Evolutionary conservation across 2,888 invertebrate genomes (phyloP).

Genomic region (Drosophila flavopinicola): DNA sequence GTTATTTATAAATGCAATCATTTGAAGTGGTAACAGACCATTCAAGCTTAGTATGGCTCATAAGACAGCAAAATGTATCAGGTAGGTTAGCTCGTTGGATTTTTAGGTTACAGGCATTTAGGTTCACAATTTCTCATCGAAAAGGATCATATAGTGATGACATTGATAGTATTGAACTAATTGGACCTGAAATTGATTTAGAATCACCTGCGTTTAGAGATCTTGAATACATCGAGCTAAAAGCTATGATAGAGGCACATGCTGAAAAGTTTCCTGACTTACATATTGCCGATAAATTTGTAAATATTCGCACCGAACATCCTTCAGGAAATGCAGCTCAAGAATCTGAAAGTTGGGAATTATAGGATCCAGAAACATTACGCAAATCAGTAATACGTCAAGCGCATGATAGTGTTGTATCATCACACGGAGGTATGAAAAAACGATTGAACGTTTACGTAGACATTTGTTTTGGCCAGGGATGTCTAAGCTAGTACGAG

Average conservation of each 20-base stretch:
- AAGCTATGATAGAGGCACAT: background rate
- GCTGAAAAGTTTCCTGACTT: background rate
- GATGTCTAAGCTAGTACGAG: too few relatives aligned
- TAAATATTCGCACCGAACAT: background rate
- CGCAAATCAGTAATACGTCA: background rate
- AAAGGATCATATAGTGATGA: background rate
- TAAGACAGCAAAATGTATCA: too few relatives aligned
- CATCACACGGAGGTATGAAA: background rate
- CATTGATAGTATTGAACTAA: background rate
- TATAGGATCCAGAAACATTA: background rate
- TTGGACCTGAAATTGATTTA: background rate
- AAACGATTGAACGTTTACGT: too few relatives aligned
- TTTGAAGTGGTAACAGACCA: too few relatives aligned
- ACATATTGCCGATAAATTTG: background rate
- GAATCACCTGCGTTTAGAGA: background rate
- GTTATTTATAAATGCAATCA: too few relatives aligned
- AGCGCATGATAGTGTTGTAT: background rate
- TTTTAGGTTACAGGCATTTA: background rate
- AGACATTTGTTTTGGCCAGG: too few relatives aligned
- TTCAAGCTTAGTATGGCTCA: too few relatives aligned
- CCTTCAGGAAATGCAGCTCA: background rate
- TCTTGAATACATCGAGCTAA: background rate
- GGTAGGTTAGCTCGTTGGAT: too few relatives aligned
- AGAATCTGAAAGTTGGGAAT: background rate
- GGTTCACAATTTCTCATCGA: background rate